Evolutionary conservation across 2,888 invertebrate genomes (phyloP), one percentile per base, ranked within the genome.

Genomic region (Hoplodrina ambigua): DNA sequence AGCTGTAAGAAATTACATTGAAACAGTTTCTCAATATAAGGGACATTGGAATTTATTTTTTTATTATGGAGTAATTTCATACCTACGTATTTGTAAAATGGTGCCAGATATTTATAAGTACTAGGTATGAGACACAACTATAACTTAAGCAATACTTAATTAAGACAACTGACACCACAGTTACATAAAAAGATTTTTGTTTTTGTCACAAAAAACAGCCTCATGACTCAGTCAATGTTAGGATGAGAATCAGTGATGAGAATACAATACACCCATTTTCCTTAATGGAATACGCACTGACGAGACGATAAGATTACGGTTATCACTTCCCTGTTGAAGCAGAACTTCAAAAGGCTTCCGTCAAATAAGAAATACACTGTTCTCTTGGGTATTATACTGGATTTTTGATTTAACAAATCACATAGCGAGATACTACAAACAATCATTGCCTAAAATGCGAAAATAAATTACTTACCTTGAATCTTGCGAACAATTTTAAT

Each of bases 401-500:
- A 60, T 41, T 46, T 20, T 46, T 76, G 57, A 4, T 46, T n/a
- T 33, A 41, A 17, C 19, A 52, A 50, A 33, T 68, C 30, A 25
- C 52, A 8, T 41, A 46, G 11, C 25, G 25, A 13, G 11, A 49
- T 60, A 55, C n/a, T 46, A 46, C 5, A 46, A 5, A 25, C 6
- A 54, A 4, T 20, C 37, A 25, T 71, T 37, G 4, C 17, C 11
- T 25, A 1, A 5, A 54, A 15, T 69, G 19, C n/a, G n/a, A 53
- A 70, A 61, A 46, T 46, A 46, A 62, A 54, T 44, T 15, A 20
- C 77, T 83, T 80, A 86, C 84, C 81, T 84, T 78, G 78, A 78
- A 67, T 78, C 77, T 75, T 69, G 52, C 61, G 60, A 60, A 71
- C 56, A 62, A 75, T 59, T 60, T 52, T 17, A 69, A 64, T 41